These are phyloP conservation scores for Sphenodon punctatus DNA, from an alignment of 2,797 vertebrate species.

Conservation along the genomic window DNA sequence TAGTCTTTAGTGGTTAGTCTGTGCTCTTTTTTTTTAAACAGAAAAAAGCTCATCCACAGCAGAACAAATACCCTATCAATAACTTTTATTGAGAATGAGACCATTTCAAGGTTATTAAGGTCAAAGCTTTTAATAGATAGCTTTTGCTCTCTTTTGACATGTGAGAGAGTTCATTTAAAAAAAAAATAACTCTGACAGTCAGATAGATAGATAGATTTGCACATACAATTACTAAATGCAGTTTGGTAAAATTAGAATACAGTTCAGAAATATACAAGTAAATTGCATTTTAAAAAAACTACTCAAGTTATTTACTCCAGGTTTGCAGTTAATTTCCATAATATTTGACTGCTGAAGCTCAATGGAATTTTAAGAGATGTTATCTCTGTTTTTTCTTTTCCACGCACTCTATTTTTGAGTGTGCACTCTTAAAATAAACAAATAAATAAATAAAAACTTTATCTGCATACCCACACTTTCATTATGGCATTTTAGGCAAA, in stretches of 20 bases:
- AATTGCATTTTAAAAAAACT: background rate
- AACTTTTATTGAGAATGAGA: background rate
- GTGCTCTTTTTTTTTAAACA: too few species aligned
- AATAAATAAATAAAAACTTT: too few species aligned
- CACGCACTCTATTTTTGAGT: background rate
- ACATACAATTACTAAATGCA: background rate
- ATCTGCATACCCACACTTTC: background rate
- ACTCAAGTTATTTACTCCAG: background rate
- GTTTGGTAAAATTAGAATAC: background rate
- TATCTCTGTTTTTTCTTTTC: slow-evolving; percentile 4
- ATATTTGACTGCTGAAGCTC: background rate
- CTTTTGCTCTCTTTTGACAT: background rate
- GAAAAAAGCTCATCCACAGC: background rate
- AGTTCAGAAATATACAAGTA: background rate
- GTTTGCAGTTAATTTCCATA: background rate
- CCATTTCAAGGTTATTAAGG: background rate
- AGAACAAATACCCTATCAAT: fast-evolving
- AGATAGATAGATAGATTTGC: background rate
- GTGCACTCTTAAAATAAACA: too few species aligned
- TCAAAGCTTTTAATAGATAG: background rate
- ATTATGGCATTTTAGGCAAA: slow-evolving; percentile 18
- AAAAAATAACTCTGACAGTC: background rate
- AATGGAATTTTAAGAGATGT: background rate
- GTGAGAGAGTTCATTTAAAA: background rate
- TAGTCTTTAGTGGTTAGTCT: too few species aligned